Percentiles rank a stretch among this genome's conserved stretches.
Evolutionary conservation across 2,797 vertebrate genomes (phyloP).

Genomic region (Eutrigla gurnardus): DNA sequence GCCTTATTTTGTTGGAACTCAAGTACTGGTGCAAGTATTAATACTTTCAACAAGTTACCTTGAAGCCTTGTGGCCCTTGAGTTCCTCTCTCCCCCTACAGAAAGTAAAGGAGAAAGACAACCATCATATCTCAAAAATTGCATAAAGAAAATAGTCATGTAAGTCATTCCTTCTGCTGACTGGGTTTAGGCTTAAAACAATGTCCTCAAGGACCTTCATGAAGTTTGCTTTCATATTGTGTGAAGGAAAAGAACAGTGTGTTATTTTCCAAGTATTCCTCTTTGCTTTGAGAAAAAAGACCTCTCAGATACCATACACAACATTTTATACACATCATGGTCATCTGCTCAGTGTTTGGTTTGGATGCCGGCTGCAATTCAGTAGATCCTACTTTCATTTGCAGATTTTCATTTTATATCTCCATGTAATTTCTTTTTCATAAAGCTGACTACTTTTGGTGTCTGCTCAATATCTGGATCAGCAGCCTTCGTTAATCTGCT

Average conservation of each 20-base stretch:
- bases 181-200: background rate
- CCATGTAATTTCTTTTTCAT: constrained; percentile 19
- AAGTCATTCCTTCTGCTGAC: constrained; percentile 35
- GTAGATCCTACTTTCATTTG: constrained; percentile 4
- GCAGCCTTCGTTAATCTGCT: constrained; percentile 42
- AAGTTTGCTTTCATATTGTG: constrained; percentile 36
- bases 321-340: background rate
- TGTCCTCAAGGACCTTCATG: constrained; percentile 39
- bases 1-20: constrained; percentile 26
- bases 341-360: constrained; percentile 11
- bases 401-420: background rate
- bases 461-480: background rate
- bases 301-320: background rate
- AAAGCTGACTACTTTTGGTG: constrained; percentile 30
- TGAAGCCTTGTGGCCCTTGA: constrained; percentile 86
- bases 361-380: background rate
- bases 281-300: constrained; percentile 19
- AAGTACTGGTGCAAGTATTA: constrained; percentile 32
- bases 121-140: constrained; percentile 34
- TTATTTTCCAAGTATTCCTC: constrained; percentile 33
- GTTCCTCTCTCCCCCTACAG: constrained; percentile 87
- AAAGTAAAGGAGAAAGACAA: constrained; percentile 47
- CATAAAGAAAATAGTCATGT: constrained; percentile 33
- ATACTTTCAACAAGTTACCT: constrained; percentile 82
- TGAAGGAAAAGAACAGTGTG: constrained; percentile 52